Conservation (phyloP, 2,797 vertebrate genomes). For the Amblyopsis hoosieri region DNA sequence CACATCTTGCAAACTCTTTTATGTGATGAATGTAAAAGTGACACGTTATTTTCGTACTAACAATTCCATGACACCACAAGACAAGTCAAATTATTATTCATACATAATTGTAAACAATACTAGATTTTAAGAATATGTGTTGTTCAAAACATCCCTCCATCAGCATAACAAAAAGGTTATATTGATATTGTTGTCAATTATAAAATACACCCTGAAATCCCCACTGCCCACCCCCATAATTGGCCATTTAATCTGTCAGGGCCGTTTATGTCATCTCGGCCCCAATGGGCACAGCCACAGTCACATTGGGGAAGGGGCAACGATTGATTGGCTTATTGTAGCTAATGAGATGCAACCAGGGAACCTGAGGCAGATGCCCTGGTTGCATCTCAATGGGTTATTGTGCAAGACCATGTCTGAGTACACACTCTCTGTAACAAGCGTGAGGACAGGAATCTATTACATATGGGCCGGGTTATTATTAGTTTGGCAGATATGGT, state of each 20-base stretch:
- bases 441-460: conserved; percentile 30
- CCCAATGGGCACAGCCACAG: conserved; percentile 42
- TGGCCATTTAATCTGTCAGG: conserved; percentile 38
- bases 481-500: conserved; percentile 30
- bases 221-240: conserved; percentile 21
- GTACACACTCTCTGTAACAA: conserved; percentile 24
- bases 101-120: too few species aligned
- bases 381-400: conserved; percentile 45
- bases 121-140: not conserved
- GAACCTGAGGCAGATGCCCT: conserved; percentile 29
- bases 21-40: too few species aligned
- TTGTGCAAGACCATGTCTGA: conserved; percentile 40
- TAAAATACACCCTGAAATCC: conserved; percentile 23
- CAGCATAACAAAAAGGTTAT: conserved; percentile 7
- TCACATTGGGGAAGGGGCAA: conserved; percentile 30
- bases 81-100: too few species aligned
- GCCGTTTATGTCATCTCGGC: conserved; percentile 46
- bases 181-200: conserved; percentile 12
- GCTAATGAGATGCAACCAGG: conserved; percentile 45
- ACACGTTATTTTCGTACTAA: too few species aligned
- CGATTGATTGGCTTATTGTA: conserved; percentile 46
- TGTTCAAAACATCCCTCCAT: conserved; percentile 3
- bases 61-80: too few species aligned
- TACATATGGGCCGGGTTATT: conserved; percentile 40
- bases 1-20: too few species aligned